Evolutionary conservation across 2,113 vertebrate genomes (phyloP).

Genomic region (Mobula birostris): DNA sequence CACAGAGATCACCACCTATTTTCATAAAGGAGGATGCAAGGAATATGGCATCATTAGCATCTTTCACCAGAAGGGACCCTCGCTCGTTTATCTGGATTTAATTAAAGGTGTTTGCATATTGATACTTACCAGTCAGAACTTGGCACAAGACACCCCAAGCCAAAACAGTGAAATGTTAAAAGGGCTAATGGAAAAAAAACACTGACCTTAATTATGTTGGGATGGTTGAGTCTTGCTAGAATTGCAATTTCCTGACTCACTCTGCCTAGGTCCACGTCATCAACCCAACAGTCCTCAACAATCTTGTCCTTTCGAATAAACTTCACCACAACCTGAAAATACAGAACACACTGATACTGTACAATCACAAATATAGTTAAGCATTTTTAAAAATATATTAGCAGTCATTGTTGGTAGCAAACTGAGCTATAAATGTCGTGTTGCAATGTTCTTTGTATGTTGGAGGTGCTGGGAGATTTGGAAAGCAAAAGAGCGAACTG

Average conservation of each 20-base stretch:
- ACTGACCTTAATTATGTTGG: conserved; percentile 78
- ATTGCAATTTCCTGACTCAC: conserved; percentile 84
- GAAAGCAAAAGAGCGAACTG: not conserved
- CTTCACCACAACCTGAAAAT: conserved; percentile 74
- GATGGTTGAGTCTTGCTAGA: conserved; percentile 69
- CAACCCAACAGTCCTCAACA: conserved; percentile 79
- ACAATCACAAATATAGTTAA: not conserved
- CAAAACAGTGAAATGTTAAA: not conserved
- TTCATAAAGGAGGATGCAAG: not conserved
- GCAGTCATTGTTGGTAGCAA: not conserved
- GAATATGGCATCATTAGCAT: not conserved
- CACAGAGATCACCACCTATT: not conserved
- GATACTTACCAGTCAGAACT: not conserved
- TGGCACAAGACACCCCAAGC: not conserved
- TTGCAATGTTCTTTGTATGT: not conserved
- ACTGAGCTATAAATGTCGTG: not conserved
- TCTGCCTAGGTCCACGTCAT: conserved; percentile 72
- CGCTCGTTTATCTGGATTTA: not conserved
- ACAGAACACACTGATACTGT: not conserved
- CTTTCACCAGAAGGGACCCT: not conserved
- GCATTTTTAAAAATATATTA: not conserved
- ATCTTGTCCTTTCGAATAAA: conserved; percentile 85
- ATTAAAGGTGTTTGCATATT: not conserved
- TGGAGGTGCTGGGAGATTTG: not conserved
- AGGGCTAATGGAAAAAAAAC: not conserved